Evolutionary conservation across 2,797 vertebrate genomes (phyloP), one percentile per base, ranked within the genome.

Genomic region (Dendrocincla tyrannina): DNA sequence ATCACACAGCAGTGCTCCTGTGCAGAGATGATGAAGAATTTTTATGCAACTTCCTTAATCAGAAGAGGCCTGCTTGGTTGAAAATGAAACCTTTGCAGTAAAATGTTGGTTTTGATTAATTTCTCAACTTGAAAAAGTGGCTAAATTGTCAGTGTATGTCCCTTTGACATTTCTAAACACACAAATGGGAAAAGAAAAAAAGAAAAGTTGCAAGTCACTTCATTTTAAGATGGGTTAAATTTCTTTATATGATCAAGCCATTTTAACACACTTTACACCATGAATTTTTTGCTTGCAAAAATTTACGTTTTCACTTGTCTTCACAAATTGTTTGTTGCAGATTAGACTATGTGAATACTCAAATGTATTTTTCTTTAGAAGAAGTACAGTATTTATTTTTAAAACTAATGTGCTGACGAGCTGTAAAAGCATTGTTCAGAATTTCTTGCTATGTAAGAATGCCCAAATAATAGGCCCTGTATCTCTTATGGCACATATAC

Each of bases 81-180:
- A 96, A 96, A 95, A 95, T 91, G 95, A 97, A 96, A 95, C 94
- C 77, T 85, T 33, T 91, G 84, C 74, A 96, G 95, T 95, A 96
- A 96, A 96, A 94, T 62, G 44, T 89, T 95, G 91, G 95, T 91
- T 97, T 97, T 95, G 90, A 95, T 95, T 91, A 94, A 95, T 96
- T 97, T 95, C 83, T 94, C 72, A 77, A 93, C 88, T 70, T 91
- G 72, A 95, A 91, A 94, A 95, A 70, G 52, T 74, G 27, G 95
- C 74, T 68, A 49, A 81, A 47, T 93, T 88, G 41, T 79, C 59
- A 77, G 7, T 35, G 39, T 59, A 63, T 95, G 86, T 95, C 89
- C 89, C 53, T 93, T 90, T 73, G 91, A 83, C 88, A 77, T 95
- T 95, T 93, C 78, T 95, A 91, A 88, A 85, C 27, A 85, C 19